Percentiles rank a stretch among this genome's conserved stretches.
These are phyloP conservation scores for Neotragus moschatus DNA, from an alignment of 2,113 vertebrate genomes.

Conservation along the genomic window DNA sequence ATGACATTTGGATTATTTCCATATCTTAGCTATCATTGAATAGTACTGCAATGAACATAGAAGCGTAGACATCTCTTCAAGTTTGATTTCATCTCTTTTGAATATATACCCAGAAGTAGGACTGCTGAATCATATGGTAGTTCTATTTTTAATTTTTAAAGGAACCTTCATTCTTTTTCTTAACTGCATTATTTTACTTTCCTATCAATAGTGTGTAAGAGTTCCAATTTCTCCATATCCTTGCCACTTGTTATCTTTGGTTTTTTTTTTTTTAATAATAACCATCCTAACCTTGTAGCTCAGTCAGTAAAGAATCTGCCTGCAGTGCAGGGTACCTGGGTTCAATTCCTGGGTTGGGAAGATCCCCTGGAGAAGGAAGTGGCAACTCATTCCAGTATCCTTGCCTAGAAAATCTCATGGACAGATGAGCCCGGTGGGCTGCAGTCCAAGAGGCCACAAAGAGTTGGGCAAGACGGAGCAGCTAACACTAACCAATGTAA, in stretches of 20 bases:
- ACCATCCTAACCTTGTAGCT: neutral
- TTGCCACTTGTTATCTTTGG: neutral
- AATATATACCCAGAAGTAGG: neutral
- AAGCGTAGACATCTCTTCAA: neutral
- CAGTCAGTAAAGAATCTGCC: neutral
- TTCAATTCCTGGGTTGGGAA: neutral
- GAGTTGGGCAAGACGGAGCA: fast-evolving
- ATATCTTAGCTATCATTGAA: neutral
- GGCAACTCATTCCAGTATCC: neutral
- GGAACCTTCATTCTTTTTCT: neutral
- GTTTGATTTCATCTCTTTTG: neutral
- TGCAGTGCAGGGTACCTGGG: neutral
- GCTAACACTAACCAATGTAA: neutral
- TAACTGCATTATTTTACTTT: neutral
- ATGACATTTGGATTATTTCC: neutral
- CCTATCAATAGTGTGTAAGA: neutral
- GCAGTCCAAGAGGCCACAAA: neutral
- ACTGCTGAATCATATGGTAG: neutral
- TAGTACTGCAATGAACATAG: neutral
- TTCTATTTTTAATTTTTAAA: too few relatives aligned
- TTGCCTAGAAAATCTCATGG: neutral
- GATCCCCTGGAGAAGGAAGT: neutral
- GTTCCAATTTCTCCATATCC: neutral
- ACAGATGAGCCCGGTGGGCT: neutral
- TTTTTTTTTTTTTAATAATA: neutral